Evolutionary conservation across 2,797 vertebrate genomes (phyloP).

Genomic region (Tokudaia muenninki): DNA sequence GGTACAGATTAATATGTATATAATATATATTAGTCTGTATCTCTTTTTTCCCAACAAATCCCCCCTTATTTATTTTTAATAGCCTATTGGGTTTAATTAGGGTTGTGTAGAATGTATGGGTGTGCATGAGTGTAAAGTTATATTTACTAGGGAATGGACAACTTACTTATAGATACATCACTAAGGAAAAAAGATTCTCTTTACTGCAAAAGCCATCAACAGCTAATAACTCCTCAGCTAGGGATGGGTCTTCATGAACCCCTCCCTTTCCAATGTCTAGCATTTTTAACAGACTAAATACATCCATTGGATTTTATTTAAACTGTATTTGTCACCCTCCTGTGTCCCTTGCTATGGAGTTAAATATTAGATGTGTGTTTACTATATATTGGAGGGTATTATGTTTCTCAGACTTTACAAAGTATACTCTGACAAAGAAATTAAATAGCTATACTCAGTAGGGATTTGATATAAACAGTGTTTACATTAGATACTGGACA

Average conservation of each 20-base stretch:
- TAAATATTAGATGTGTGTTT: conserved; percentile 21
- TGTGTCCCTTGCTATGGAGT: not conserved
- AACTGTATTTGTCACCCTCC: not conserved
- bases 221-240: not conserved
- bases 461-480: conserved; percentile 4
- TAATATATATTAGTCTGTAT: not conserved
- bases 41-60: too few relatives aligned
- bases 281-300: not conserved
- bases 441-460: not conserved
- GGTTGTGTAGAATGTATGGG: not conserved
- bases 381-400: not conserved
- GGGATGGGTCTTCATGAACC: not conserved
- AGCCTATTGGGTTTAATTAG: not conserved
- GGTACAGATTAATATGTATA: not conserved
- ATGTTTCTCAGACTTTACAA: conserved; percentile 57
- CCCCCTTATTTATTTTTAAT: not conserved
- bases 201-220: not conserved
- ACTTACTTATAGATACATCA: not conserved
- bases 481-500: conserved; percentile 48
- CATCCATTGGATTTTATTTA: not conserved
- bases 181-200: not conserved
- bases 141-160: not conserved
- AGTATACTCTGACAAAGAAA: conserved; percentile 26
- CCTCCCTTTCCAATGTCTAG: too few relatives aligned
- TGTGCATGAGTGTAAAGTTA: not conserved